Evolutionary conservation across 2,888 invertebrate genomes (phyloP).

Genomic region (Agapostemon virescens): DNA sequence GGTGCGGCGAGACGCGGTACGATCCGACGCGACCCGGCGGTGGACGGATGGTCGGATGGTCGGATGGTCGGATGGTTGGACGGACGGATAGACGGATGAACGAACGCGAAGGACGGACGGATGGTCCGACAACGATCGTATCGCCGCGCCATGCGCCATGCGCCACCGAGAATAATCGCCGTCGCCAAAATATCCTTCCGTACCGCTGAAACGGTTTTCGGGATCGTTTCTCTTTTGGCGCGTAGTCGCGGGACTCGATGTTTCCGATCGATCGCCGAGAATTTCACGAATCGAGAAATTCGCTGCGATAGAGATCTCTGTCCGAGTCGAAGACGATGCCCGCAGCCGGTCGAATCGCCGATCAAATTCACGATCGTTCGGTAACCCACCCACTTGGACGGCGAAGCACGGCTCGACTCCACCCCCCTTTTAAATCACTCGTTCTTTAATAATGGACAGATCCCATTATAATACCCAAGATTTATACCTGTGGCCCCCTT

Average conservation of each 20-base stretch:
- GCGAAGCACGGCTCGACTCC: conserved; percentile 74
- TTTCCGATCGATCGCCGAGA: not conserved
- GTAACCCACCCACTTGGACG: conserved; percentile 74
- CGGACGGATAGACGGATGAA: conserved; percentile 65
- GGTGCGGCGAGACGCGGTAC: not conserved
- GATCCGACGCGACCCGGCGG: not conserved
- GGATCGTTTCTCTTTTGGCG: not conserved
- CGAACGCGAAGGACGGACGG: conserved; percentile 61
- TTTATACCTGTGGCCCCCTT: conserved; percentile 79
- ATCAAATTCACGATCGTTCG: conserved; percentile 78
- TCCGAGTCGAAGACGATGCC: conserved; percentile 33
- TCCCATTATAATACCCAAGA: conserved; percentile 81
- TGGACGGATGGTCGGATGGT: not conserved
- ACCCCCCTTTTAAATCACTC: conserved; percentile 80
- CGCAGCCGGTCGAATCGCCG: conserved; percentile 71
- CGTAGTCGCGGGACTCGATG: not conserved
- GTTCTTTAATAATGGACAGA: conserved; percentile 81
- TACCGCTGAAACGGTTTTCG: not conserved
- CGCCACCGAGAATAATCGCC: not conserved
- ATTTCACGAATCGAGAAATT: not conserved
- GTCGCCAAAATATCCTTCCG: conserved; percentile 8
- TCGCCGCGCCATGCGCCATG: not conserved
- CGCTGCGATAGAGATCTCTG: conserved; percentile 55
- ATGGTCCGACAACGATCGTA: conserved; percentile 28
- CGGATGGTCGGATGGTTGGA: too few species aligned